Conservation (phyloP, 2,888 invertebrate genomes). For the Amphipyra tragopoginis region DNA sequence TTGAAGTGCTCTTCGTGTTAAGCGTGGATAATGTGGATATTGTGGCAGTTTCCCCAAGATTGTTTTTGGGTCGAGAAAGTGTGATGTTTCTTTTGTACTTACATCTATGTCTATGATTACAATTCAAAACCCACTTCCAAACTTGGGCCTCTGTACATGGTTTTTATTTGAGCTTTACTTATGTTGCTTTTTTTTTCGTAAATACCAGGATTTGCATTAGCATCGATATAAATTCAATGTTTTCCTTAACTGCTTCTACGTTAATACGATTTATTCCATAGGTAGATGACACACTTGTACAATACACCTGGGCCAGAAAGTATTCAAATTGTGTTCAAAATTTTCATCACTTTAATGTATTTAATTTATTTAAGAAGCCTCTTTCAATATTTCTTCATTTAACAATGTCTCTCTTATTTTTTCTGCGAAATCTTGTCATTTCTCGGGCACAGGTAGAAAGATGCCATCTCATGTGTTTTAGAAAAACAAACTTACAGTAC, state of each 20-base stretch:
- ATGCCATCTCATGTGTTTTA: slow-evolving; percentile 33
- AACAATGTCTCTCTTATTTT: slow-evolving; percentile 43
- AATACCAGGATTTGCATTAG: background rate
- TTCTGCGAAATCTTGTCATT: slow-evolving; percentile 24
- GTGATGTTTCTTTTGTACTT: background rate
- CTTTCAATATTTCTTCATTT: slow-evolving; percentile 6
- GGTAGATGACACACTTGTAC: background rate
- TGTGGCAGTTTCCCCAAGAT: background rate
- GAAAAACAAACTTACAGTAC: slow-evolving; percentile 30
- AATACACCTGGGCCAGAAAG: background rate
- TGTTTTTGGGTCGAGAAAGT: background rate
- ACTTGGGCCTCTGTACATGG: background rate
- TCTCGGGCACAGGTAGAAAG: slow-evolving; percentile 48
- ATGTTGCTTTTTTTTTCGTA: no score
- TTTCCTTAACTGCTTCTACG: background rate
- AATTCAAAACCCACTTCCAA: background rate
- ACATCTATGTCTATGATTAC: background rate
- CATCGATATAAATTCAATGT: background rate
- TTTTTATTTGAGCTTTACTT: no score
- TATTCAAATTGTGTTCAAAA: background rate
- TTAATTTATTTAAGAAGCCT: background rate
- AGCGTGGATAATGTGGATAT: background rate
- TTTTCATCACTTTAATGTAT: no score
- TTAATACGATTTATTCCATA: background rate
- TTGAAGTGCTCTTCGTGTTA: background rate